Evolutionary conservation across 2,797 vertebrate species (phyloP).

Genomic region (Argentina silus): DNA sequence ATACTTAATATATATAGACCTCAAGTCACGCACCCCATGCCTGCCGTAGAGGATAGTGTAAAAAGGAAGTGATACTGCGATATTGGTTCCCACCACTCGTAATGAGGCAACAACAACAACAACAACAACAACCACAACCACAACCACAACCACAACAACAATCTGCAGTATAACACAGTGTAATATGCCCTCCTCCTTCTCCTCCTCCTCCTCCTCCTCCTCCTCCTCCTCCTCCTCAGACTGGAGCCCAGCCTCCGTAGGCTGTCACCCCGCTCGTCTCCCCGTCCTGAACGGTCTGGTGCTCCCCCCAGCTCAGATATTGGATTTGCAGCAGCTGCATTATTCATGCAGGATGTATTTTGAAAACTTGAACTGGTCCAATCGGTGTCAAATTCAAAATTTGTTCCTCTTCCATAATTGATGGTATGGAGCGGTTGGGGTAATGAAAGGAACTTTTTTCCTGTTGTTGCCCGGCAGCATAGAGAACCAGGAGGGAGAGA

Average conservation of each 20-base stretch:
- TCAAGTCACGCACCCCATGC: too few species aligned
- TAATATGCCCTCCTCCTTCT: too few species aligned
- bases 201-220: too few species aligned
- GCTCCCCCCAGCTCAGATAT: constrained; percentile 66
- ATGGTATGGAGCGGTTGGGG: constrained; percentile 69
- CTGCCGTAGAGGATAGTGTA: too few species aligned
- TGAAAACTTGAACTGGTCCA: constrained; percentile 84
- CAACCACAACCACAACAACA: too few species aligned
- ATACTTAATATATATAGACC: too few species aligned
- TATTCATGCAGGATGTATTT: constrained; percentile 88
- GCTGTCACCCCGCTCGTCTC: constrained; percentile 69
- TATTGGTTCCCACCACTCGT: too few species aligned
- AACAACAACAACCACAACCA: too few species aligned
- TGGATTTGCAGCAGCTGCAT: constrained; percentile 84
- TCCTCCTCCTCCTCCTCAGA: too few species aligned
- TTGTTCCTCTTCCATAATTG: constrained; percentile 88
- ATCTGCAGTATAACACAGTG: too few species aligned
- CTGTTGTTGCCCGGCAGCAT: background rate
- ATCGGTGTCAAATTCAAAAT: constrained; percentile 91
- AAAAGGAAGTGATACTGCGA: too few species aligned
- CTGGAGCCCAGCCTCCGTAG: constrained; percentile 19
- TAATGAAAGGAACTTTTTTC: constrained; percentile 64
- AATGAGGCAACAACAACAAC: too few species aligned
- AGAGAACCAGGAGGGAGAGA: background rate
- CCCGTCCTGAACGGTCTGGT: constrained; percentile 74